Percentiles rank a stretch among this genome's conserved stretches.
phyloP scores from a whole-genome alignment of 2,797 vertebrate genomes.

The Propithecus deckenii region DNA sequence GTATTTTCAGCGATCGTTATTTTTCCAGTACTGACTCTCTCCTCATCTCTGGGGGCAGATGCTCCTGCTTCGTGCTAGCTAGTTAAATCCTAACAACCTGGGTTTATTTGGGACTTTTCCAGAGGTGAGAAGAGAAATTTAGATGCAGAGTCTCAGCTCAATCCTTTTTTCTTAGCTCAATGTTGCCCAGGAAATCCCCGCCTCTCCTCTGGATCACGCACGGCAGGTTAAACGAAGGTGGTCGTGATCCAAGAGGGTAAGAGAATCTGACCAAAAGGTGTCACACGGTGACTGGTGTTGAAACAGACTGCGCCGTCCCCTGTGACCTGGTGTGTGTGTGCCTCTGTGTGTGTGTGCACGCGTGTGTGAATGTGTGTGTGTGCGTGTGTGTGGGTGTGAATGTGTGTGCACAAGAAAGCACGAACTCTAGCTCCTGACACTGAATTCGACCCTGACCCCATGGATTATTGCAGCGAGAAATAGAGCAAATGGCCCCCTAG shows the following conservation, averaged over 20 bases:
- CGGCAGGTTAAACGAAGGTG: not conserved
- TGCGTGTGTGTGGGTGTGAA: not conserved
- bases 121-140: not conserved
- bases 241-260: not conserved
- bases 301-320: no score
- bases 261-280: not conserved
- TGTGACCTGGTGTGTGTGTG: no score
- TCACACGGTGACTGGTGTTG: fast-evolving
- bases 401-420: not conserved
- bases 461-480: not conserved
- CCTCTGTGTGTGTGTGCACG: no score
- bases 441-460: not conserved
- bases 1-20: not conserved
- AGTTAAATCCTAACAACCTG: not conserved
- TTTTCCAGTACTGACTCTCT: no score
- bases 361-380: fast-evolving
- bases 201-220: not conserved
- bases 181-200: not conserved
- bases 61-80: not conserved
- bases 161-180: not conserved
- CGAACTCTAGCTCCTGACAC: not conserved
- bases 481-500: fast-evolving
- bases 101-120: not conserved
- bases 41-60: not conserved
- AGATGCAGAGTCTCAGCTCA: not conserved